A percentile compares a stretch with the other conserved stretches of the same genome.
Conservation (phyloP, 2,113 vertebrate species). For the Hystrix cristata region DNA sequence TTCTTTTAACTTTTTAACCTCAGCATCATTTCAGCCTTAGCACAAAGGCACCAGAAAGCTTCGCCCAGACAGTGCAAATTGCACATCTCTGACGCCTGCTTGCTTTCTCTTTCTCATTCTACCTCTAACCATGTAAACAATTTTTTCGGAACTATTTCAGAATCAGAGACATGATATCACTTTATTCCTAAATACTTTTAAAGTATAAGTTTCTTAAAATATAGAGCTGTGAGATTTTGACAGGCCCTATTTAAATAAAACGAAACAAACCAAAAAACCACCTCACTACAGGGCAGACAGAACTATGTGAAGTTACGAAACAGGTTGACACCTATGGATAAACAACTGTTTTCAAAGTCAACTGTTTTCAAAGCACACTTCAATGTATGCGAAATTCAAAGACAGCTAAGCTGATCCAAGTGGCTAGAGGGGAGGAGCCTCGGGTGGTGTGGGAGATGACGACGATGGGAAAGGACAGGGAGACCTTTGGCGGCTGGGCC, state of each 20-base stretch:
- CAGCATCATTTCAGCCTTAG: neutral
- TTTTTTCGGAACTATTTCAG: neutral
- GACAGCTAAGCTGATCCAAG: neutral
- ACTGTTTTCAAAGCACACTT: neutral
- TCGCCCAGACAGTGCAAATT: neutral
- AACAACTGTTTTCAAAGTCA: slow-evolving; percentile 11
- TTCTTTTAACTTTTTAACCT: slow-evolving; percentile 43
- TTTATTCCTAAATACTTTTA: slow-evolving; percentile 36
- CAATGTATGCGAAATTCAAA: slow-evolving; percentile 40
- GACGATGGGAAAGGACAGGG: neutral
- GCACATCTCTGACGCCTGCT: neutral
- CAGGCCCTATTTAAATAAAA: neutral
- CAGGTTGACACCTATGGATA: slow-evolving; percentile 37
- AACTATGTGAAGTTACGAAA: neutral
- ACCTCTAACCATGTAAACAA: neutral
- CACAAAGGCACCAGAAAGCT: neutral
- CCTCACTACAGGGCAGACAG: neutral
- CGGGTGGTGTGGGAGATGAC: neutral
- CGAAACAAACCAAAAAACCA: neutral
- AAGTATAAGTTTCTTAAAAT: slow-evolving; percentile 4
- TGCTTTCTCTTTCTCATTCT: neutral
- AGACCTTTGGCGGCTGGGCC: neutral
- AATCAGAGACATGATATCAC: neutral
- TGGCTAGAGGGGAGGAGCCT: neutral
- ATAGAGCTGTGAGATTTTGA: neutral